These are phyloP conservation scores for Peromyscus eremicus DNA, from an alignment of 2,797 vertebrate genomes.

Conservation along the genomic window DNA sequence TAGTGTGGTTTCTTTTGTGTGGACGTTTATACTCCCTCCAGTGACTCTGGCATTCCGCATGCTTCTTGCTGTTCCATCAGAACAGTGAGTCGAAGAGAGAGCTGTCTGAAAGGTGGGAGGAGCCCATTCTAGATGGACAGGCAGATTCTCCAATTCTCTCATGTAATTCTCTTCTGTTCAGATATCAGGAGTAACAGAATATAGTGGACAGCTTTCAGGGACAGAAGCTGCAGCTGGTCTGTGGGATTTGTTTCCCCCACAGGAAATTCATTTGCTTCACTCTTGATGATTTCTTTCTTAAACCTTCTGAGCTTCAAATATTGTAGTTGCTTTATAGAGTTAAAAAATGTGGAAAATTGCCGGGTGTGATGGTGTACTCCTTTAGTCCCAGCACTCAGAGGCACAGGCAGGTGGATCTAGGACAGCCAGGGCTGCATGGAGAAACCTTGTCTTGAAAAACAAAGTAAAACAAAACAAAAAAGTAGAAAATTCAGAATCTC, in stretches of 20 bases:
- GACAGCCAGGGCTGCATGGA: background rate
- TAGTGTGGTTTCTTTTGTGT: background rate
- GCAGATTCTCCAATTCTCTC: background rate
- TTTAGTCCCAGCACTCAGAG: background rate
- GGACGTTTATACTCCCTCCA: background rate
- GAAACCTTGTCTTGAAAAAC: background rate
- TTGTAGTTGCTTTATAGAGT: background rate
- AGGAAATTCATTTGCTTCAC: background rate
- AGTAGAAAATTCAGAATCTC: slow-evolving; percentile 13
- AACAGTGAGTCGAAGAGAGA: slow-evolving; percentile 20
- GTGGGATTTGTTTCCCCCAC: background rate
- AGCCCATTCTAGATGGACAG: background rate
- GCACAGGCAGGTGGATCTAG: background rate
- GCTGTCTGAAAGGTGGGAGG: background rate
- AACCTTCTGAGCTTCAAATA: background rate
- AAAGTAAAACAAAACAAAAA: background rate
- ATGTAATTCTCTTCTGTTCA: background rate
- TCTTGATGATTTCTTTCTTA: background rate
- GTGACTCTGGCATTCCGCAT: background rate
- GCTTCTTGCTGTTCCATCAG: background rate
- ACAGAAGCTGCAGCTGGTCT: background rate
- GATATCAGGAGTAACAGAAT: background rate
- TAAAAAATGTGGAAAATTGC: slow-evolving; percentile 13
- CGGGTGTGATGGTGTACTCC: background rate
- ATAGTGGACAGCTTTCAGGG: background rate